Evolutionary conservation across 2,113 vertebrate genomes (phyloP), one percentile per base, ranked within the genome.

Genomic region (Nothocercus nigrocapillus): DNA sequence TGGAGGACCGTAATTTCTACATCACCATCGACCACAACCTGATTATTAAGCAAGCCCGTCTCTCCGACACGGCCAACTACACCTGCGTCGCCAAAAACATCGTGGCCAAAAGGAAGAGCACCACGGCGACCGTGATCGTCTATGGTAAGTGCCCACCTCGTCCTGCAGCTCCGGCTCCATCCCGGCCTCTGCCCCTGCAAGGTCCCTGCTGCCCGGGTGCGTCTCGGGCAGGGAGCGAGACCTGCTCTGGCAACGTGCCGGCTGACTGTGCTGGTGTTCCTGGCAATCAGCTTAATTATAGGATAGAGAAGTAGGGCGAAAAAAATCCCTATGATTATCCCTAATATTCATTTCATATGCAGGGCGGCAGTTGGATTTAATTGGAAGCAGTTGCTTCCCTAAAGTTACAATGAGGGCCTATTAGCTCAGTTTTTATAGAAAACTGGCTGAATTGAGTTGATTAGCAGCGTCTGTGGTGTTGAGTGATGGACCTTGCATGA

Each of bases 21-120:
- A 99, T 99, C 95, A 99, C 99, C 73, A 99, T 99, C 5, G 99
- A 99, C 97, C 99, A 99, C 97, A 99, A 99, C 96, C 97, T 99
- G 87, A 99, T 99, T 97, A 99, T 99, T 95, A 99, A 99, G 93
- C 99, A 99, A 97, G 99, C 99, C 8, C 98, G 99, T 18, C 98
- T 99, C 63, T 99, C 99, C 3, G 99, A 99, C 94, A 99, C 99
- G 0, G 99, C 99, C 67, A 99, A 99, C 96, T 99, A 99, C 81
- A 99, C 99, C 1, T 99, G 99, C 36, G 99, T 99, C 1, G 99
- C 99, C 61, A 99, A 99, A 97, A 99, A 99, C 91, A 99, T 99
- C 2, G 99, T 99, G 42, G 99, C 99, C 94, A 99, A 99, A 88
- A 97, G 99, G 90, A 98, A 98, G 73, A 99, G 99, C 94, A 99